Base-by-base conservation (phyloP, 2,113 vertebrate genomes). In the Macroglossus sobrinus region DNA sequence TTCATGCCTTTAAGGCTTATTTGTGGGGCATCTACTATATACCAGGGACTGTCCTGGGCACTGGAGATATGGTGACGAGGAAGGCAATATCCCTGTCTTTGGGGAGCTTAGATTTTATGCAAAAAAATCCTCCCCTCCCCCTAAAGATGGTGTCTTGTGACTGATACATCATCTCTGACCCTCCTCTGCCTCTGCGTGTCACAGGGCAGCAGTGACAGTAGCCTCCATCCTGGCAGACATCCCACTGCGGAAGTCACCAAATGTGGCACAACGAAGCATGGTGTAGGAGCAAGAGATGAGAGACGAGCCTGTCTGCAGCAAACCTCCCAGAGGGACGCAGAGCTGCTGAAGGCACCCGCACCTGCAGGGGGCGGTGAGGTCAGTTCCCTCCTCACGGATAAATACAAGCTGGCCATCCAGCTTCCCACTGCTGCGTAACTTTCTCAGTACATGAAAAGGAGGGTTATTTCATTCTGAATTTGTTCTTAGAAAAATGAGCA, bases 401-500 rank as follows among this genome's bases (percentile, higher is more conserved):
- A 82, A 53, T 6, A 3, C 33, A 69, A 92, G 28, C n/a, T 30
- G 40, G 64, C 15, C 24, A 13, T 33, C 43, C 61, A 11, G 2
- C 40, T 68, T 35, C 85, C 88, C 69, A 38, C 22, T 19, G 16
- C 57, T 22, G 21, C 64, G 74, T 72, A 26, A 10, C 71, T 93
- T 79, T 35, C 93, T 91, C 3, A 1, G 80, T 91, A 59, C 40
- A 30, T 24, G 64, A 47, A 19, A 33, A 86, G 64, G 43, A 94
- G 50, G 53, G 43, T 88, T 57, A 45, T 72, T 92, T 72, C 47
- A 69, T 81, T 88, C 75, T 80, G 55, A 97, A 96, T 96, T 75
- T 82, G n/a, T 89, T 92, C 57, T 95, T 82, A 96, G 96, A 93
- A 74, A 82, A 91, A 79, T 96, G 75, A 90, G 88, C 91, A 86